A percentile compares a stretch with the other conserved stretches of the same genome.
Conservation (phyloP, 1,140 invertebrate species). For the Drosophila trapezifrons region DNA sequence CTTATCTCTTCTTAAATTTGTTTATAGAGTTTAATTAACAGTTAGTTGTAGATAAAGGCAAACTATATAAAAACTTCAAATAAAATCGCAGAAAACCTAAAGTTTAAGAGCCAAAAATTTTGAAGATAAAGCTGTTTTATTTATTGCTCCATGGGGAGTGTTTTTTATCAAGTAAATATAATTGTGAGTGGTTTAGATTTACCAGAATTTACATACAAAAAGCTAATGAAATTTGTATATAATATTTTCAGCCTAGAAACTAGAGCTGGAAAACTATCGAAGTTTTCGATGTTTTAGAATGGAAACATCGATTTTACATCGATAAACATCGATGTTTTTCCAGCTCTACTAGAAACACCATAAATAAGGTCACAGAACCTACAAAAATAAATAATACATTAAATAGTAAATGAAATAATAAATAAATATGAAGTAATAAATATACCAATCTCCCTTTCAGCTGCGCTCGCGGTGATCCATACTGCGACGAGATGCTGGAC, state of each 20-base stretch:
- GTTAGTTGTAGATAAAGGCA: neutral
- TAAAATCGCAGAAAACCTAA: neutral
- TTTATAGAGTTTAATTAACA: no score
- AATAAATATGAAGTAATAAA: no score
- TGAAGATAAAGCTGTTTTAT: neutral
- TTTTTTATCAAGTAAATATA: neutral
- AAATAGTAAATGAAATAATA: neutral
- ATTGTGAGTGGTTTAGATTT: neutral
- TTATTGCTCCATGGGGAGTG: neutral
- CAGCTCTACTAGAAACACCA: no score
- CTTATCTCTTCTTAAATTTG: no score
- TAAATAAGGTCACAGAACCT: no score
- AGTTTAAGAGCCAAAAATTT: neutral
- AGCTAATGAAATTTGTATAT: neutral
- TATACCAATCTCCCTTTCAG: no score
- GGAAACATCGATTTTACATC: no score
- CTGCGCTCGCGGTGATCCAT: conserved; percentile 73
- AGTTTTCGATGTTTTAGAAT: no score
- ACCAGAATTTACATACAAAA: no score
- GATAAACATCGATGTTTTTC: no score
- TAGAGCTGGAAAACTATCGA: no score
- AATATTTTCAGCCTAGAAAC: no score
- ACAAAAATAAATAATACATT: neutral
- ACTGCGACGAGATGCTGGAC: conserved; percentile 84
- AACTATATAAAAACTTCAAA: neutral